These are phyloP conservation scores for Menidia beryllina DNA, from an alignment of 2,113 vertebrate genomes.

Conservation along the genomic window DNA sequence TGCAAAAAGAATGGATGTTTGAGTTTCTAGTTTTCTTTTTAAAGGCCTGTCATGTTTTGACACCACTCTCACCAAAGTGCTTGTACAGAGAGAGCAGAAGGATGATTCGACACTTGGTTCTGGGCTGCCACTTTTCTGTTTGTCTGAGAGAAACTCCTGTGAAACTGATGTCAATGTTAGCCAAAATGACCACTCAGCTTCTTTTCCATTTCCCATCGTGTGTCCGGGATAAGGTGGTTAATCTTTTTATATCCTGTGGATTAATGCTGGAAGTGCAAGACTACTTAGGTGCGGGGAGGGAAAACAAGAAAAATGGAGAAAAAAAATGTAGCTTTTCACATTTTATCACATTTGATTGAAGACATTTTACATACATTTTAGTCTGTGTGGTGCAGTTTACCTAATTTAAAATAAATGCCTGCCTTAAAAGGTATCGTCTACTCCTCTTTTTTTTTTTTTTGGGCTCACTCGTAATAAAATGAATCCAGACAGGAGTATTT, in stretches of 20 bases:
- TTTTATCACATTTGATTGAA: slow-evolving; percentile 74
- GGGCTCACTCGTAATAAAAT: background rate
- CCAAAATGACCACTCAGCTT: slow-evolving; percentile 82
- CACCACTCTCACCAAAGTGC: slow-evolving; percentile 86
- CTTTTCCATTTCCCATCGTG: slow-evolving; percentile 66
- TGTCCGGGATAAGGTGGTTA: slow-evolving; percentile 66
- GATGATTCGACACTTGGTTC: slow-evolving; percentile 63
- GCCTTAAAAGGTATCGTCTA: slow-evolving; percentile 84
- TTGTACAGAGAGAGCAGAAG: slow-evolving; percentile 78
- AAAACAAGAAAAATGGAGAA: background rate
- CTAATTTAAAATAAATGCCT: slow-evolving; percentile 88
- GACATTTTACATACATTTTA: slow-evolving; percentile 75
- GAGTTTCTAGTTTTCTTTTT: slow-evolving; percentile 41
- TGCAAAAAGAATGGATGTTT: slow-evolving; percentile 76
- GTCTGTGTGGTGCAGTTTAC: slow-evolving; percentile 80
- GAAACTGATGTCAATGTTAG: slow-evolving; percentile 79
- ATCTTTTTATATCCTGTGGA: slow-evolving; percentile 79
- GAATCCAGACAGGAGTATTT: slow-evolving; percentile 6
- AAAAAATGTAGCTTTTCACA: slow-evolving; percentile 77
- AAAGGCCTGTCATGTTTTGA: slow-evolving; percentile 72
- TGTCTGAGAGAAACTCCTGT: slow-evolving; percentile 51
- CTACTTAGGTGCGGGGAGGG: slow-evolving; percentile 56
- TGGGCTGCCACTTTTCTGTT: slow-evolving; percentile 55
- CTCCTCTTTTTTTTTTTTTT: slow-evolving; percentile 28
- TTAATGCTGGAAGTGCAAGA: slow-evolving; percentile 81